Evolutionary conservation across 2,113 vertebrate species (phyloP).

Genomic region (Malurus cyaneus): DNA sequence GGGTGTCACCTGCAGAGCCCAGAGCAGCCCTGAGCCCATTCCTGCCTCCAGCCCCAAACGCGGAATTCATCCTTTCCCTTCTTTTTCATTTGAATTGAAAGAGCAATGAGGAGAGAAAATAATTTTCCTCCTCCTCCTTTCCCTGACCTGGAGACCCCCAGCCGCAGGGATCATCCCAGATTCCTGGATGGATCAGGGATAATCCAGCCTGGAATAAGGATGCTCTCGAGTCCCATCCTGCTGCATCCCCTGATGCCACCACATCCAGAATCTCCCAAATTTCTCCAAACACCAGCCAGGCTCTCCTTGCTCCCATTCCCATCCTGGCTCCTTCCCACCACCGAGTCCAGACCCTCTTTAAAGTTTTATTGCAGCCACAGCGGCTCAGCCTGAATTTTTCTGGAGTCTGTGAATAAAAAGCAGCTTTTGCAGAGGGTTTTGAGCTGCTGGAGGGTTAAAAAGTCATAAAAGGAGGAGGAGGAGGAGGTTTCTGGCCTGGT

Average conservation of each 20-base stretch:
- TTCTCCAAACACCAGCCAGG: rapidly evolving
- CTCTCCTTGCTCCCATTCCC: not conserved
- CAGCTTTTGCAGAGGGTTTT: not conserved
- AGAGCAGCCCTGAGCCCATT: not conserved
- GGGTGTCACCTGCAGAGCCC: not conserved
- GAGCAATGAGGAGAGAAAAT: not conserved
- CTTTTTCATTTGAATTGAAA: not conserved
- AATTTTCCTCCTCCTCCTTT: not conserved
- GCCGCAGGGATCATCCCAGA: not conserved
- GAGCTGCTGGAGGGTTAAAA: not conserved
- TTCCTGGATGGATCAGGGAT: not conserved
- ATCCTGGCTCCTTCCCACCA: not conserved
- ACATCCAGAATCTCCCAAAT: not conserved
- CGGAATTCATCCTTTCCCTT: rapidly evolving
- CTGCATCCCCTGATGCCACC: not conserved
- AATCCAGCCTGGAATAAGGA: not conserved
- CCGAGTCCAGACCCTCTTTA: not conserved
- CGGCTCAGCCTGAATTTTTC: not conserved
- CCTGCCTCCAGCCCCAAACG: not conserved
- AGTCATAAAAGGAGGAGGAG: not conserved
- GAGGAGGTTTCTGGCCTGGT: not conserved
- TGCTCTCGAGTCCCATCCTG: not conserved
- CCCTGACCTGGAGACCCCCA: rapidly evolving
- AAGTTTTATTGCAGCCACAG: not conserved
- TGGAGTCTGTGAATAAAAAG: not conserved